phyloP scores from a whole-genome alignment of 2,797 vertebrate genomes.

The Hylomyscus alleni region DNA sequence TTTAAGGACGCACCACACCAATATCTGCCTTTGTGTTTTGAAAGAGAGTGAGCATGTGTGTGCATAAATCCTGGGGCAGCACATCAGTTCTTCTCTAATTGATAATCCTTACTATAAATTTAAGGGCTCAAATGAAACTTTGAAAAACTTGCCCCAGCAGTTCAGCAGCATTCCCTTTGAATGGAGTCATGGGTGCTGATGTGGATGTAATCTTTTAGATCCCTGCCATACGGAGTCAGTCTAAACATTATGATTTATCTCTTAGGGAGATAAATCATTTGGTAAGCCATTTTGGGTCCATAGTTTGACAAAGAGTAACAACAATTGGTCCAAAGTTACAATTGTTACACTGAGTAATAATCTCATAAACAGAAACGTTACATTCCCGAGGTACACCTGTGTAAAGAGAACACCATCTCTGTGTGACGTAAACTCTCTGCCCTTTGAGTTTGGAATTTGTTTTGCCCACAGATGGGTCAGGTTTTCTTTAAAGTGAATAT shows the following conservation, averaged over 20 bases:
- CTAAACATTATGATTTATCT: conserved; percentile 36
- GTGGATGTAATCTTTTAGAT: not conserved
- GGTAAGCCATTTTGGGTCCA: conserved; percentile 3
- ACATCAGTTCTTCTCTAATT: not conserved
- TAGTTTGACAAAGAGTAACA: conserved; percentile 39
- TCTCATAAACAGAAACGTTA: conserved; percentile 40
- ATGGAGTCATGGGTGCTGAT: not conserved
- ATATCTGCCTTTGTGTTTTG: not conserved
- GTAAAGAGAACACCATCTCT: conserved; percentile 37
- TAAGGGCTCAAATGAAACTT: not conserved
- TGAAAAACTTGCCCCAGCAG: not conserved
- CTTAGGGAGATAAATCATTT: no score
- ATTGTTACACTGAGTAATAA: not conserved
- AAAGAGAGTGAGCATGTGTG: not conserved
- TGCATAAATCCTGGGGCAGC: not conserved
- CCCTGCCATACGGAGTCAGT: conserved; percentile 1
- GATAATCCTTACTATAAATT: not conserved
- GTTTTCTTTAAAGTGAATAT: conserved; percentile 36
- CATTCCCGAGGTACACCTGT: not conserved
- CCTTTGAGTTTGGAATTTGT: conserved; percentile 72
- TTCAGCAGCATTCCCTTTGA: conserved; percentile 26
- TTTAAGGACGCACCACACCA: not conserved
- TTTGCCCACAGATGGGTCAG: conserved; percentile 38
- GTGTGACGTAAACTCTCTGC: conserved; percentile 34
- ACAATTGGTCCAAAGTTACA: not conserved